phyloP scores from a whole-genome alignment of 2,113 vertebrate genomes.

The Trichomycterus rosablanca region DNA sequence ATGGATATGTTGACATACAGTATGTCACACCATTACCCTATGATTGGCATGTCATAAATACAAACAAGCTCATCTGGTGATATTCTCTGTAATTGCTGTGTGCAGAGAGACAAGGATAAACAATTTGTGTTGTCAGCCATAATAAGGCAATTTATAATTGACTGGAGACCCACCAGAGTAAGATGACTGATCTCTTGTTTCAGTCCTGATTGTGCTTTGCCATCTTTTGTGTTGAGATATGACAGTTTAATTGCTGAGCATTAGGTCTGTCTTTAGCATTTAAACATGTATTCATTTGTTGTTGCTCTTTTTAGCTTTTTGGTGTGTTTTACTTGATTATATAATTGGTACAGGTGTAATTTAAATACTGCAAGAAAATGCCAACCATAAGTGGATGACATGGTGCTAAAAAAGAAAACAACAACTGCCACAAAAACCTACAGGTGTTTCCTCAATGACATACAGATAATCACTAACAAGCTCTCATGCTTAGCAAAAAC shows the following conservation, averaged over 20 bases:
- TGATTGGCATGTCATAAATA: slow-evolving; percentile 49
- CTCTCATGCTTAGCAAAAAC: background rate
- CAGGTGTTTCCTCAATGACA: background rate
- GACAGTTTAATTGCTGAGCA: slow-evolving; percentile 31
- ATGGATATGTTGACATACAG: slow-evolving; percentile 34
- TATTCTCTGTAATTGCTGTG: slow-evolving; percentile 46
- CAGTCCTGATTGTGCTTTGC: slow-evolving; percentile 26
- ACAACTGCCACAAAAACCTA: background rate
- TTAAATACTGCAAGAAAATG: slow-evolving; percentile 4
- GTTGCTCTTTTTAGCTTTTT: slow-evolving; percentile 3
- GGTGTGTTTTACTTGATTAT: slow-evolving; percentile 6
- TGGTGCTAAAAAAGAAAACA: background rate
- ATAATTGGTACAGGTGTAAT: background rate
- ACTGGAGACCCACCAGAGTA: slow-evolving; percentile 29
- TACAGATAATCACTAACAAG: background rate
- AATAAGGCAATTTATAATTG: slow-evolving; percentile 45
- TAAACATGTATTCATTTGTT: slow-evolving; percentile 22
- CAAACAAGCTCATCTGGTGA: slow-evolving; percentile 45
- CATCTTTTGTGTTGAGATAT: slow-evolving; percentile 32
- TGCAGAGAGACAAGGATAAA: slow-evolving; percentile 42
- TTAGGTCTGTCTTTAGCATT: slow-evolving; percentile 26
- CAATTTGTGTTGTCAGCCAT: slow-evolving; percentile 48
- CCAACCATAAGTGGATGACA: background rate
- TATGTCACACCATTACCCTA: slow-evolving; percentile 29
- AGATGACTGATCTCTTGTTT: slow-evolving; percentile 37